Conservation (phyloP, 2,888 invertebrate species). For the Plagodis pulveraria region DNA sequence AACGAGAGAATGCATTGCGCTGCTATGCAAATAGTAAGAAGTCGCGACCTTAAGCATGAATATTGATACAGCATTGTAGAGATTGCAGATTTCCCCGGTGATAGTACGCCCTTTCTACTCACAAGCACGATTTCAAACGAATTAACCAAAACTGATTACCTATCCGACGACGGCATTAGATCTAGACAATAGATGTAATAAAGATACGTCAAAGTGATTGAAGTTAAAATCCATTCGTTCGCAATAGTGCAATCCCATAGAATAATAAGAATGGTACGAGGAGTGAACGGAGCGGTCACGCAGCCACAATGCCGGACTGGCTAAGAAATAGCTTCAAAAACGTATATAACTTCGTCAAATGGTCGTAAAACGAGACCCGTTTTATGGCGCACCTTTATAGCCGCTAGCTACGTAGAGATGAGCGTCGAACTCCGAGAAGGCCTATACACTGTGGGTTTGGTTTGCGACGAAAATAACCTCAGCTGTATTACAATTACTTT, state of each 20-base stretch:
- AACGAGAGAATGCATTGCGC: slow-evolving; percentile 77
- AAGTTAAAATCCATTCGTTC: slow-evolving; percentile 51
- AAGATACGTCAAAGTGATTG: slow-evolving; percentile 46
- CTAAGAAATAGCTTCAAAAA: slow-evolving; percentile 79
- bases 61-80: slow-evolving; percentile 82
- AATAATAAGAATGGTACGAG: slow-evolving; percentile 64
- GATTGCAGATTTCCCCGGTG: slow-evolving; percentile 75
- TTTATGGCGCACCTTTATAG: slow-evolving; percentile 81
- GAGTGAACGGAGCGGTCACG: slow-evolving; percentile 64
- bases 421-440: slow-evolving; percentile 60
- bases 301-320: slow-evolving; percentile 70
- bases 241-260: slow-evolving; percentile 56
- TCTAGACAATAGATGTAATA: slow-evolving; percentile 49
- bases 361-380: slow-evolving; percentile 81
- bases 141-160: slow-evolving; percentile 65
- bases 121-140: slow-evolving; percentile 74
- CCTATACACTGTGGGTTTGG: slow-evolving; percentile 46
- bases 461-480: slow-evolving; percentile 38
- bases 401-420: slow-evolving; percentile 74
- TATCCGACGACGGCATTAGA: slow-evolving; percentile 59
- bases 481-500: slow-evolving; percentile 24
- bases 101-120: slow-evolving; percentile 71
- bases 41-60: slow-evolving; percentile 83
- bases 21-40: slow-evolving; percentile 80
- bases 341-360: slow-evolving; percentile 82